A percentile compares a stretch with the other conserved stretches of the same genome.
These are phyloP conservation scores for Pipa parva DNA, from an alignment of 2,113 vertebrate species.

Conservation along the genomic window DNA sequence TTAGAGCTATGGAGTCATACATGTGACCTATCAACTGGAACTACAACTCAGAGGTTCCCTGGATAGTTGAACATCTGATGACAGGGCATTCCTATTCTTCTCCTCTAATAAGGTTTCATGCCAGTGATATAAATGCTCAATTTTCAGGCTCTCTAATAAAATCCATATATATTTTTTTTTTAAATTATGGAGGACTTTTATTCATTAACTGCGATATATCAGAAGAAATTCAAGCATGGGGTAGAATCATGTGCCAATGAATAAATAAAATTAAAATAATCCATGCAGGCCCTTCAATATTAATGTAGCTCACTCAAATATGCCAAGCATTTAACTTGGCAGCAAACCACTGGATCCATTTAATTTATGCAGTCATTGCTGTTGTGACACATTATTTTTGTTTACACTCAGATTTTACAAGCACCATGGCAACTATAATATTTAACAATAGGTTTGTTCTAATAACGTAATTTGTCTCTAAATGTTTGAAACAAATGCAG, in stretches of 20 bases:
- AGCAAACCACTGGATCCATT: not conserved
- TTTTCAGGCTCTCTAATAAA: too few relatives aligned
- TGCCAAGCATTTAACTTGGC: constrained; percentile 3
- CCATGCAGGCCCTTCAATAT: constrained; percentile 1
- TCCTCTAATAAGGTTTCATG: too few relatives aligned
- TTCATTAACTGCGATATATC: not conserved
- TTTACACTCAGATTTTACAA: constrained; percentile 10
- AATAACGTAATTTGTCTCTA: constrained; percentile 20
- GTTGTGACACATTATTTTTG: constrained; percentile 11
- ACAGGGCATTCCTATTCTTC: too few relatives aligned
- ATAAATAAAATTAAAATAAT: constrained; percentile 2
- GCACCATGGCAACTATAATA: constrained; percentile 6
- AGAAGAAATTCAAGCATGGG: not conserved
- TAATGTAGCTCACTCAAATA: constrained; percentile 16
- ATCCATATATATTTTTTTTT: too few relatives aligned
- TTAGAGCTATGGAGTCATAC: too few relatives aligned
- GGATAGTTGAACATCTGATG: too few relatives aligned
- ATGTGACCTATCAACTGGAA: too few relatives aligned
- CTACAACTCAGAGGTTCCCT: too few relatives aligned
- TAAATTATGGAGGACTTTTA: not conserved
- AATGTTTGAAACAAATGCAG: not conserved
- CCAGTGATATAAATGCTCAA: too few relatives aligned
- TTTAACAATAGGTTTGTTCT: not conserved
- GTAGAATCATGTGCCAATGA: not conserved
- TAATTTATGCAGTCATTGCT: not conserved